phyloP scores from a whole-genome alignment of 1,140 invertebrate genomes.

The Eriosoma lanigerum region DNA sequence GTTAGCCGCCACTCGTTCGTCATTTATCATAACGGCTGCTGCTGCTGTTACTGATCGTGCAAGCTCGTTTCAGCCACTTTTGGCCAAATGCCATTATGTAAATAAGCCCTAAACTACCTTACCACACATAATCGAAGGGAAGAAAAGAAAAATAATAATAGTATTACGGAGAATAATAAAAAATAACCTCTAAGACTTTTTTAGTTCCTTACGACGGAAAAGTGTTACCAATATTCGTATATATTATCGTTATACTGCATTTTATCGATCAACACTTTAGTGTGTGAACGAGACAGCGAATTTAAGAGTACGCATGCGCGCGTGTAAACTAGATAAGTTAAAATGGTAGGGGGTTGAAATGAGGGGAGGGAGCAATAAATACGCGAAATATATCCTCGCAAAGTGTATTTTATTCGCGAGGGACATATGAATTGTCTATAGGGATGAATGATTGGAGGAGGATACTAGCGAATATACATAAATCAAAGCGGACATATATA shows the following conservation, averaged over 20 bases:
- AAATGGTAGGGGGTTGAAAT: too few species aligned
- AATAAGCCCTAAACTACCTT: slow-evolving; percentile 18
- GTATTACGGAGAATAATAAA: background rate
- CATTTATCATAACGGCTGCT: slow-evolving; percentile 31
- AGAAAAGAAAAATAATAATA: slow-evolving; percentile 4
- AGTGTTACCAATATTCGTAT: slow-evolving; percentile 26
- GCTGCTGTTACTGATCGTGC: slow-evolving; percentile 1
- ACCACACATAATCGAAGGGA: background rate
- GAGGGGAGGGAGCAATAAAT: slow-evolving; percentile 14
- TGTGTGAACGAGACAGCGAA: too few species aligned
- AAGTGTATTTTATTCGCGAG: slow-evolving; percentile 44
- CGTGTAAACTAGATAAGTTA: too few species aligned
- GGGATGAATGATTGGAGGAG: background rate
- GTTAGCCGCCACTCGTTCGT: slow-evolving; percentile 8
- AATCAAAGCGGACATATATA: slow-evolving; percentile 43
- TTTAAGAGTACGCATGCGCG: too few species aligned
- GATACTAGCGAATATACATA: background rate
- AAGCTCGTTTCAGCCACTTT: slow-evolving; percentile 28
- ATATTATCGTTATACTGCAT: slow-evolving; percentile 27
- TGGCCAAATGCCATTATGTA: slow-evolving; percentile 43
- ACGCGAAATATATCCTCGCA: slow-evolving; percentile 46
- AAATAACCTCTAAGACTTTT: slow-evolving; percentile 6
- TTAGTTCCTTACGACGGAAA: background rate
- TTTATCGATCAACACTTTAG: slow-evolving; percentile 36
- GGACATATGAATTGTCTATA: slow-evolving; percentile 43